Base-by-base conservation (phyloP, 2,113 vertebrate species). In the Hypocryptadius cinnamomeus region DNA sequence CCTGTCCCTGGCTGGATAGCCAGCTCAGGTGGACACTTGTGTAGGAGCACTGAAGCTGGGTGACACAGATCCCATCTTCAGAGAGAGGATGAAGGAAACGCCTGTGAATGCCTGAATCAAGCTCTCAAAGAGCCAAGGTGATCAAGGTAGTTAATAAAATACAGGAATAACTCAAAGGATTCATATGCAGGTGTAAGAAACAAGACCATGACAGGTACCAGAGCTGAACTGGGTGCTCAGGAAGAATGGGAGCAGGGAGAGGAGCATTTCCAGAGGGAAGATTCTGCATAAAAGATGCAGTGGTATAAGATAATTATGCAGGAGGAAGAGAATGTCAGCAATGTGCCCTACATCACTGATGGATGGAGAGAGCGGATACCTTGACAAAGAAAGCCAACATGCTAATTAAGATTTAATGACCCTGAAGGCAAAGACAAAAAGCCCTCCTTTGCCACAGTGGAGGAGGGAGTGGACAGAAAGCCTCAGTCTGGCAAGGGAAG, bases 361-460 rank as follows among this genome's bases (percentile, higher is more conserved):
- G 35, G 70, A 65, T 47, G 63, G 73, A 92, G 48, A 68, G 39
- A 77, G 65, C 0, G 0, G 66, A 69, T 50, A 61, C 33, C 66
- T 81, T 21, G 15, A 65, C n/a, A 71, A 63, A 85, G 93, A 53
- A 81, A 69, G 71, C 19, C 0, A 3, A 45, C 1, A 0, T 18
- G 56, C 21, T 51, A 54, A 57, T 69, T 60, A 90, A 66, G 81
- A 48, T 85, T 89, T 79, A 82, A 92, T 47, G 47, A 89, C 56
- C 63, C 42, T 78, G 44, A 85, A 86, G 63, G 68, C 71, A 85
- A 66, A 81, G 78, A 61, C 45, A 57, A 91, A 78, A 88, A 88
- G 31, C 33, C 37, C 23, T 91, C 33, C 12, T 23, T 60, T 48
- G 44, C 74, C 60, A 13, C 1, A 1, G 47, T 31, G 24, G 68